Percentiles rank a stretch among this genome's conserved stretches.
phyloP scores from a whole-genome alignment of 2,797 vertebrate genomes.

The Pagetopsis macropterus region DNA sequence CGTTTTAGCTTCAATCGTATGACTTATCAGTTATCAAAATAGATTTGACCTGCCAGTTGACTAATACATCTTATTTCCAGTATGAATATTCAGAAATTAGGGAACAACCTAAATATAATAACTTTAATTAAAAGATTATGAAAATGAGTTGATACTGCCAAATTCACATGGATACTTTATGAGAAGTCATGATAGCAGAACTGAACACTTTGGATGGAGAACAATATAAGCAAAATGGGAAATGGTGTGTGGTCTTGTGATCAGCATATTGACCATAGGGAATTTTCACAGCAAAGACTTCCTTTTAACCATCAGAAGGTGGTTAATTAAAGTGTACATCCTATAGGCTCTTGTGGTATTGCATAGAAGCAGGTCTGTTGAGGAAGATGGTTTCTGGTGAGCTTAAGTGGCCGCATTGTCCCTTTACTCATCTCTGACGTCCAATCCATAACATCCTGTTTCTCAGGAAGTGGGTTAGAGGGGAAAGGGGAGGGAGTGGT shows the following conservation, averaged over 20 bases:
- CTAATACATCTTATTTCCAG: neutral
- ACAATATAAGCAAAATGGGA: constrained; percentile 51
- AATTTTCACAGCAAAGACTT: constrained; percentile 34
- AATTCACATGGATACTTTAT: neutral
- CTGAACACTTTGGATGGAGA: constrained; percentile 35
- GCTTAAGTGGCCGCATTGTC: constrained; percentile 24
- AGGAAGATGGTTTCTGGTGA: constrained; percentile 37
- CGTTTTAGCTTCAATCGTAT: neutral
- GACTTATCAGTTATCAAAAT: neutral
- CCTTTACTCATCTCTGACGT: constrained; percentile 61
- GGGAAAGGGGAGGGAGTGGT: constrained; percentile 52
- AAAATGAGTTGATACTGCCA: neutral
- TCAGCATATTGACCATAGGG: constrained; percentile 35
- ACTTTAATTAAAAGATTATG: neutral
- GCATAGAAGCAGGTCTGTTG: constrained; percentile 15
- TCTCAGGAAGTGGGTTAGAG: constrained; percentile 71
- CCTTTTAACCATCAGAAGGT: neutral
- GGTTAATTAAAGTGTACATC: constrained; percentile 23
- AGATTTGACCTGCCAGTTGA: neutral
- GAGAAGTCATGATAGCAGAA: constrained; percentile 51
- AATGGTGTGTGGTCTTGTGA: constrained; percentile 55
- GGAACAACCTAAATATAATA: neutral
- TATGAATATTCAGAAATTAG: neutral
- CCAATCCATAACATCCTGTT: constrained; percentile 81
- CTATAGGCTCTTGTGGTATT: constrained; percentile 18